phyloP scores from a whole-genome alignment of 2,113 vertebrate species.

The Grantiella picta region DNA sequence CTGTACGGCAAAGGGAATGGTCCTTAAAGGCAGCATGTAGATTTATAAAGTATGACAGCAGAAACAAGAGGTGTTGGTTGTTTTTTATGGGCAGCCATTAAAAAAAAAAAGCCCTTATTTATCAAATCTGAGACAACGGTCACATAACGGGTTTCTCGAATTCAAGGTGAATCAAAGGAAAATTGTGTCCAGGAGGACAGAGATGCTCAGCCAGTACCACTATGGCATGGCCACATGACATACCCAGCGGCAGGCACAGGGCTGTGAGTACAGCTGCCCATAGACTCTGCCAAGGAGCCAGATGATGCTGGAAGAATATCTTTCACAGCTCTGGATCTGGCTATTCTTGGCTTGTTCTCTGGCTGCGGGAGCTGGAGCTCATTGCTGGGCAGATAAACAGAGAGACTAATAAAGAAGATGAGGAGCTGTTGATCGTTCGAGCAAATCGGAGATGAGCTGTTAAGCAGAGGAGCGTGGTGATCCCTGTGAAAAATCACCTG shows the following conservation, averaged over 20 bases:
- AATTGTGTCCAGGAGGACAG: constrained; percentile 51
- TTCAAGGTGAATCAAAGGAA: constrained; percentile 72
- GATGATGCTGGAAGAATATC: constrained; percentile 47
- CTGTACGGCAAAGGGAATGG: neutral
- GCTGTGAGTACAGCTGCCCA: constrained; percentile 36
- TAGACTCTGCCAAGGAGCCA: constrained; percentile 54
- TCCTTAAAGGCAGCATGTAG: constrained; percentile 32
- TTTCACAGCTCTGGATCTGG: constrained; percentile 53
- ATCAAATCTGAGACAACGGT: neutral
- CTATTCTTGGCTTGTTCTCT: constrained; percentile 43
- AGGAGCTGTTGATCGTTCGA: neutral
- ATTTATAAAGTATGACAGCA: constrained; percentile 51
- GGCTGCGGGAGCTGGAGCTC: constrained; percentile 6
- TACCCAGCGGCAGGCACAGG: constrained; percentile 19
- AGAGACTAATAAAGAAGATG: constrained; percentile 37
- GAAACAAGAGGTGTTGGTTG: constrained; percentile 13
- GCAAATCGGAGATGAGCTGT: constrained; percentile 6
- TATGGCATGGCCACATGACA: constrained; percentile 1
- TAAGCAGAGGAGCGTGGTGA: neutral
- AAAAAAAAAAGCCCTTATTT: neutral
- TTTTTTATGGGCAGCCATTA: constrained; percentile 12
- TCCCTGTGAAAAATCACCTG: constrained; percentile 21
- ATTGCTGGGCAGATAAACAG: constrained; percentile 53
- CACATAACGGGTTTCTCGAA: neutral
- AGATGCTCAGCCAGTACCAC: neutral